Base-by-base conservation (phyloP, 92 coral and sea anemone species). In the Zoanthus gigantus region DNA sequence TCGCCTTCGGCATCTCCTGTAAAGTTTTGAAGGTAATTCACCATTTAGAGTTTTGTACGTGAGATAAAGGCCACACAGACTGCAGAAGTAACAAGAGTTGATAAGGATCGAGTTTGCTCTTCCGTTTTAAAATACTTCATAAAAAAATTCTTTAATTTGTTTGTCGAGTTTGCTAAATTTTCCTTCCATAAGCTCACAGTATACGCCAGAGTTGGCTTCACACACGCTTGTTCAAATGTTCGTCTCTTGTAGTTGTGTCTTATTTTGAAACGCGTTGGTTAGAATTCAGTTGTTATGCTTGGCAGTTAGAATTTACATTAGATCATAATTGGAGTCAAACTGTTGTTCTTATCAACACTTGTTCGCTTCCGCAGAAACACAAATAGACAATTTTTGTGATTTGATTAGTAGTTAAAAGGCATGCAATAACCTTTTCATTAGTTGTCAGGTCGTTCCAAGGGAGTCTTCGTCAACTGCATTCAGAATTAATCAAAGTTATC, bases 121-220 rank as follows among this genome's bases (percentile, higher is more conserved):
- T 81, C 85, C 74, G 52, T 65, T 68, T 32, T 78, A 77, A 58
- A 0, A 31, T 78, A 56, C n/a, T 31, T 32, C 56, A 17, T 30
- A 78, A 71, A 56, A 2, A 15, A 4, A 18, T 23, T 45, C 9
- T 8, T 65, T 30, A 4, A 23, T 61, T 31, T 17, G 18, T 48
- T 9, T 2, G 15, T 29, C 8, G 76, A 82, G 82, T 76, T 76
- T 87, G 91, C 91, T 83, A 76, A 83, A 83, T 76, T 60, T 91
- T 87, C 93, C 76, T 91, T 82, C 88, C 82, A 83, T 87, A 83
- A 91, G 89, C 90, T 75, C 85, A 91, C 93, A 91, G 93, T 91
- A 91, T 91, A 91, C 93, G 91, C 83, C 76, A 84, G 52, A 79
- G 11, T 42, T 32, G 71, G 66, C 52, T 37, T 37, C 48, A 32